These are phyloP conservation scores for Channa striata DNA, from an alignment of 2,797 vertebrate genomes.

Conservation along the genomic window DNA sequence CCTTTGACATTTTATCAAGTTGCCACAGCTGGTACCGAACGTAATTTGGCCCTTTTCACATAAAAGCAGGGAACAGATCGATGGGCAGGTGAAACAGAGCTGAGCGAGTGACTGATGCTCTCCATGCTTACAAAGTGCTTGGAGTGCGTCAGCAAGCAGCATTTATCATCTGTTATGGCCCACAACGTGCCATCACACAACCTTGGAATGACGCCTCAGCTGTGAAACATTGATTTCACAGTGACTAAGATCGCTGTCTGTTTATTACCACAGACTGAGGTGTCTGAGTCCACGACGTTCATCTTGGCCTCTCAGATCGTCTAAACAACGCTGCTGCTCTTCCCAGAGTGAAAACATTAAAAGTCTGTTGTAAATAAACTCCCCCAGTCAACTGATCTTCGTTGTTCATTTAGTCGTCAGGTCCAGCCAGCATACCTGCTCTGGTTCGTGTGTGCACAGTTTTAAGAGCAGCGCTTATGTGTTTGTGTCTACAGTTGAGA, in stretches of 20 bases:
- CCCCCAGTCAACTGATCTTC: not conserved
- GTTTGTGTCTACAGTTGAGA: conserved; percentile 89
- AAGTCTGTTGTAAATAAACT: conserved; percentile 43
- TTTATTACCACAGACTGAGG: conserved; percentile 50
- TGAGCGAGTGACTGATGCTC: conserved; percentile 74
- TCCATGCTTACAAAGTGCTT: conserved; percentile 52
- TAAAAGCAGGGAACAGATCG: conserved; percentile 62
- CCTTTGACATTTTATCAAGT: conserved; percentile 56
- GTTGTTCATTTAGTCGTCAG: not conserved
- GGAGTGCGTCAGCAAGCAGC: conserved; percentile 74
- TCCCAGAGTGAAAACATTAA: conserved; percentile 3
- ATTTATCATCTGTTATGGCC: conserved; percentile 74
- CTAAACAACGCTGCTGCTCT: conserved; percentile 22
- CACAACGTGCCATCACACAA: conserved; percentile 57
- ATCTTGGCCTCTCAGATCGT: conserved; percentile 37
- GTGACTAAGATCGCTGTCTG: conserved; percentile 34
- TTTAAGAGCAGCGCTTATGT: conserved; percentile 40
- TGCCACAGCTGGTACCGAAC: conserved; percentile 56
- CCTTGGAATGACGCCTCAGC: conserved; percentile 67
- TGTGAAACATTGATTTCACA: conserved; percentile 66
- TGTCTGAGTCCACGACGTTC: conserved; percentile 26
- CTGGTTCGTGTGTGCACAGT: conserved; percentile 16
- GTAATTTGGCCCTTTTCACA: conserved; percentile 71
- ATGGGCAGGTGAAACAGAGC: conserved; percentile 70
- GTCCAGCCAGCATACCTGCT: not conserved